Base-by-base conservation (phyloP, 2,797 vertebrate species). In the Myotis planiceps region DNA sequence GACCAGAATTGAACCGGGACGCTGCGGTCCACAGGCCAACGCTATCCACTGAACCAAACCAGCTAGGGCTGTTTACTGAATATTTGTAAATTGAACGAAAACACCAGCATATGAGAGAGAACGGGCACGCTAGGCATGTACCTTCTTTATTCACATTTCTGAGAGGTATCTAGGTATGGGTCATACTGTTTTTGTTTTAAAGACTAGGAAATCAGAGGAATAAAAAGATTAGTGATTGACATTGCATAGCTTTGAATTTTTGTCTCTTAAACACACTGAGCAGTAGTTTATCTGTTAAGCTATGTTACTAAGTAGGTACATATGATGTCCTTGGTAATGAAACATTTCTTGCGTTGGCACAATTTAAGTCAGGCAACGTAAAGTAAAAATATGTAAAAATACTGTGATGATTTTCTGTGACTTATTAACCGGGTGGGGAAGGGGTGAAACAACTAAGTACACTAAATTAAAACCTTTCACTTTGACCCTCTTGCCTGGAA, bases 401-500 rank as follows among this genome's bases (percentile, higher is more conserved):
- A 88, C 23, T 75, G 8, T 34, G 21, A 71, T 10, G 29, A 86
- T 47, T 53, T 47, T 82, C 32, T 15, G 34, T 66, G 45, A 32
- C 9, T 27, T 58, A 90, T 88, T 84, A 79, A n/a, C 1, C 45
- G 3, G 0, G 3, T 29, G 19, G 2, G 2, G 19, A 16, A 5
- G 25, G 55, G 25, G 55, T 13, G 6, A 34, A 29, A 1, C 66
- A 84, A 83, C 65, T 45, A 68, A 84, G 63, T 53, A 65, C 39
- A 69, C 21, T 75, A 66, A 86, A 32, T 68, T 71, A 53, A 63
- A 83, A 88, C 60, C 37, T 96, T 95, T 88, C 13, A 42, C 65
- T 93, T 89, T 87, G 75, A 88, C 45, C 12, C 16, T 18, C n/a
- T 92, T 76, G 15, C 65, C 71, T 94, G 74, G 71, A 94, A 83